These are phyloP conservation scores for Trichonephila clavata DNA, from an alignment of 1,140 invertebrate genomes.

Conservation along the genomic window DNA sequence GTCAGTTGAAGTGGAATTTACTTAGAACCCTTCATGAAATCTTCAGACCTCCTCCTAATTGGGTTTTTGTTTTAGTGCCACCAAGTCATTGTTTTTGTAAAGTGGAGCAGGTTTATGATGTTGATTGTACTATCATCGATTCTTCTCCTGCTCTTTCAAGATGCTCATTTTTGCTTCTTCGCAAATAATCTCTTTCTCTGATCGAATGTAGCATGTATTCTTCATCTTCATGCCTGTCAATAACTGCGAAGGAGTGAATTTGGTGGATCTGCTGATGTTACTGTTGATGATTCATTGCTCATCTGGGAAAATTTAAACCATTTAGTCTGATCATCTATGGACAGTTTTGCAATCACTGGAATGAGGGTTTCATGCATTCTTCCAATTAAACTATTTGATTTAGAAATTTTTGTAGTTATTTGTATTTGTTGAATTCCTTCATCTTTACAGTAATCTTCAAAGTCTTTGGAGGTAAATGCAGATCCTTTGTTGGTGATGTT, in stretches of 20 bases:
- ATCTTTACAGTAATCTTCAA: no score
- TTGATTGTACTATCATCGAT: not conserved
- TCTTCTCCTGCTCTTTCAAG: not conserved
- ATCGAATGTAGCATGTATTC: not conserved
- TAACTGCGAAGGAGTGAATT: not conserved
- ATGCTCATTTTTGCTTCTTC: not conserved
- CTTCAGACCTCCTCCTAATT: no score
- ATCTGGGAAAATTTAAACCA: not conserved
- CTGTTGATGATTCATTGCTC: slow-evolving; percentile 1
- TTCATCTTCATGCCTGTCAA: not conserved
- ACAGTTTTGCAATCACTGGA: not conserved
- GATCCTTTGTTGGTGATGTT: not conserved
- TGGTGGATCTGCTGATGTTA: not conserved
- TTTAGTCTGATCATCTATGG: not conserved
- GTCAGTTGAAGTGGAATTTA: no score
- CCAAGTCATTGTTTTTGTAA: slow-evolving; percentile 10
- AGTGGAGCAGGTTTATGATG: not conserved
- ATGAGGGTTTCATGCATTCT: not conserved
- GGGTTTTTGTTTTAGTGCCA: not conserved
- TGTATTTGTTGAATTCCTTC: no score
- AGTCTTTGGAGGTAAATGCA: no score
- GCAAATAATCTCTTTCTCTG: not conserved
- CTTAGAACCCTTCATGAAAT: not conserved
- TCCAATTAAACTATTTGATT: not conserved
- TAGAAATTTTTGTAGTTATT: slow-evolving; percentile 6